phyloP scores from a whole-genome alignment of 2,888 invertebrate genomes.

The Flexamia atlantica region DNA sequence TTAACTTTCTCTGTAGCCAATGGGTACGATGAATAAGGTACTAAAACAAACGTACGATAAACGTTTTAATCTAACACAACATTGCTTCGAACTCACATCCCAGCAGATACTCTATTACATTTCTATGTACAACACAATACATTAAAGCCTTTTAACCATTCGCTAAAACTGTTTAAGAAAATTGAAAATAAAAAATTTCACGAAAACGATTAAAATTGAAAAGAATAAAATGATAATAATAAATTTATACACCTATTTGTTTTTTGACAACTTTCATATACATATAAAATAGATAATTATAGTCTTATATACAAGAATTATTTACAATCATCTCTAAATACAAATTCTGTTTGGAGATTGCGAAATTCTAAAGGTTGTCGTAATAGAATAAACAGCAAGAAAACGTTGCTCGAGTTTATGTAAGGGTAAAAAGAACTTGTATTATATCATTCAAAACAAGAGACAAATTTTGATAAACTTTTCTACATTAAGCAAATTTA shows the following conservation, averaged over 20 bases:
- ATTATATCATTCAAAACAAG: too few relatives aligned
- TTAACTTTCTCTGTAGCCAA: not conserved
- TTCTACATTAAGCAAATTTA: too few relatives aligned
- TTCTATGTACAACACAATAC: slow-evolving; percentile 24
- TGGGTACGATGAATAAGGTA: not conserved
- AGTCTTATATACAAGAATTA: too few relatives aligned
- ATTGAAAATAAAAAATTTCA: not conserved
- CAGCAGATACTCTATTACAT: not conserved
- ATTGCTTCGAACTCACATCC: slow-evolving; percentile 4
- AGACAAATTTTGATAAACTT: too few relatives aligned
- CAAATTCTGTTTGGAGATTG: too few relatives aligned
- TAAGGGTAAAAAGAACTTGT: too few relatives aligned
- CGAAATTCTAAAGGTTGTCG: too few relatives aligned
- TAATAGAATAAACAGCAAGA: too few relatives aligned
- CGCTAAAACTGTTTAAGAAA: slow-evolving; percentile 14
- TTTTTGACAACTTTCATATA: not conserved
- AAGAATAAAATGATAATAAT: not conserved
- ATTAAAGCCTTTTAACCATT: slow-evolving; percentile 48
- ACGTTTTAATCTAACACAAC: slow-evolving; percentile 30
- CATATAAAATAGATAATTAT: too few relatives aligned
- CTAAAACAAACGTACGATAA: not conserved
- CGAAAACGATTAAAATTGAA: not conserved
- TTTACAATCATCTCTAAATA: too few relatives aligned
- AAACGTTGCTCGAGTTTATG: too few relatives aligned
- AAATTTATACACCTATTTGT: not conserved